A percentile compares a stretch with the other conserved stretches of the same genome.
phyloP scores from a whole-genome alignment of 2,888 invertebrate species.

The Sceliomorpha sp. region DNA sequence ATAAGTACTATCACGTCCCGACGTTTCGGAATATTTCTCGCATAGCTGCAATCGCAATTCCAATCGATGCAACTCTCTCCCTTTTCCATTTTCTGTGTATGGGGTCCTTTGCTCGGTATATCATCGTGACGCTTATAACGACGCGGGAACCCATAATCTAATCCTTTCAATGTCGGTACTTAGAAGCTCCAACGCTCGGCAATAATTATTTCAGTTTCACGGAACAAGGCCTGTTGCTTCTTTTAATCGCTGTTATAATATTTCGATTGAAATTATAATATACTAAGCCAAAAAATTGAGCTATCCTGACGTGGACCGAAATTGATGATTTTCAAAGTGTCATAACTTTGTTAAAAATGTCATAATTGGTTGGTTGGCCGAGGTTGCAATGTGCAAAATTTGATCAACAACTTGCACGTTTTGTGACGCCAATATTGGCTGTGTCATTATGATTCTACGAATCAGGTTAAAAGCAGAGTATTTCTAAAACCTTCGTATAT shows the following conservation, averaged over 20 bases:
- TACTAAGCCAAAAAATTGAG: too few species aligned
- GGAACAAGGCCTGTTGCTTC: conserved; percentile 13
- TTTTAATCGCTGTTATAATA: conserved; percentile 40
- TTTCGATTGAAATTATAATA: conserved; percentile 24
- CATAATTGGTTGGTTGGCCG: too few species aligned
- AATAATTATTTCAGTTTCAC: conserved; percentile 40
- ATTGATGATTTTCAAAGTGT: too few species aligned
- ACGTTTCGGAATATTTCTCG: conserved; percentile 35
- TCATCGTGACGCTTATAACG: conserved; percentile 35
- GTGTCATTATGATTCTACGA: too few species aligned
- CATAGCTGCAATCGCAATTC: conserved; percentile 33
- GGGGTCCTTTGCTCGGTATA: conserved; percentile 26
- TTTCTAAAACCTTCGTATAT: too few species aligned
- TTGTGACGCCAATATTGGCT: too few species aligned
- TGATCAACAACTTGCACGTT: too few species aligned
- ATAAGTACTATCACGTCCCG: conserved; percentile 12
- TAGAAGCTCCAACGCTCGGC: conserved; percentile 23
- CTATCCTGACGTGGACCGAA: too few species aligned
- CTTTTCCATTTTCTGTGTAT: conserved; percentile 4
- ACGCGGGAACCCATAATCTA: conserved; percentile 43
- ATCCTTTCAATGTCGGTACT: conserved; percentile 24
- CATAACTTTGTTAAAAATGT: too few species aligned
- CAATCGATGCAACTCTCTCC: conserved; percentile 29
- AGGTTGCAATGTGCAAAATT: too few species aligned
- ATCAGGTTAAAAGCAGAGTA: too few species aligned